Evolutionary conservation across 2,888 invertebrate genomes (phyloP).

Genomic region (Buathra laborator): DNA sequence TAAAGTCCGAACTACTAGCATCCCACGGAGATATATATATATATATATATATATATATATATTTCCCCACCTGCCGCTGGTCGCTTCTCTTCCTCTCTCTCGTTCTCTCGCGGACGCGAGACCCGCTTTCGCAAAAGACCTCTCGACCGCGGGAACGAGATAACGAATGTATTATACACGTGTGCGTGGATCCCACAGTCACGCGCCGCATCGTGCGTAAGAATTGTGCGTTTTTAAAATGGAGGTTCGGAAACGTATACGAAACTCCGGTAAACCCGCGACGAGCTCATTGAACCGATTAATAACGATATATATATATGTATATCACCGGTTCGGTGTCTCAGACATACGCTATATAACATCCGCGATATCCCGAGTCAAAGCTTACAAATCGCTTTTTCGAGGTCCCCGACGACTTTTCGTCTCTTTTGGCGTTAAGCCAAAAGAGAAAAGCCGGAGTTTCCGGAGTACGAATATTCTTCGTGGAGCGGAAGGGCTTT

Average conservation of each 20-base stretch:
- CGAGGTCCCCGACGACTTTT: slow-evolving; percentile 48
- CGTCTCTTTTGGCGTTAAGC: slow-evolving; percentile 47
- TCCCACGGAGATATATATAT: neutral
- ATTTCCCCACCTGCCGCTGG: slow-evolving; percentile 65
- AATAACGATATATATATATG: neutral
- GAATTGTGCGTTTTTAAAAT: slow-evolving; percentile 58
- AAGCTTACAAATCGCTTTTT: slow-evolving; percentile 49
- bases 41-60: slow-evolving; percentile 41
- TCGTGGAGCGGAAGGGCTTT: slow-evolving; percentile 37
- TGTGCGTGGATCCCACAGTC: slow-evolving; percentile 22
- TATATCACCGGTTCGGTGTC: neutral
- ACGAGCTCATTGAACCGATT: neutral
- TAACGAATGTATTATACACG: slow-evolving; percentile 42
- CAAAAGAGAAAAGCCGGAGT: slow-evolving; percentile 48
- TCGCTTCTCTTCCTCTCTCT: slow-evolving; percentile 5
- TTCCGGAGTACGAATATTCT: slow-evolving; percentile 53
- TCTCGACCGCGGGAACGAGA: slow-evolving; percentile 22
- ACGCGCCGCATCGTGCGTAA: slow-evolving; percentile 47
- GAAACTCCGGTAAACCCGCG: neutral
- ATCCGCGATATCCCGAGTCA: slow-evolving; percentile 14
- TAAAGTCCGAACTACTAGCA: slow-evolving; percentile 52
- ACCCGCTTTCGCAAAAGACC: slow-evolving; percentile 25
- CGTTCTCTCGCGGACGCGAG: slow-evolving; percentile 19
- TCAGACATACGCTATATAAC: slow-evolving; percentile 29
- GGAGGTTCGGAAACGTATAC: slow-evolving; percentile 44